A percentile compares a stretch with the other conserved stretches of the same genome.
phyloP scores from a whole-genome alignment of 2,888 invertebrate species.

The Tholera decimalis region DNA sequence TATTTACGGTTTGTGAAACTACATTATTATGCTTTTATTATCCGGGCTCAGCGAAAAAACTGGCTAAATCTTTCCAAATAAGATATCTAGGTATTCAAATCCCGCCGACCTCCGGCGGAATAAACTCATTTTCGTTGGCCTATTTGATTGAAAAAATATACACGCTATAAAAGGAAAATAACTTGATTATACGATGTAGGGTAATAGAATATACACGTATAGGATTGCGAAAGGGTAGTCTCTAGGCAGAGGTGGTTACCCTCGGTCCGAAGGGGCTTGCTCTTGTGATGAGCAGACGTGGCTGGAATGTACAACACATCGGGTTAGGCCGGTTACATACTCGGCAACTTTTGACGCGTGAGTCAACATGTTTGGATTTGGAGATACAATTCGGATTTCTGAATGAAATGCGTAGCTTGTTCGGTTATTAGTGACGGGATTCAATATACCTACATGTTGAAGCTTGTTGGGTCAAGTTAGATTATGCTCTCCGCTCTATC shows the following conservation, averaged over 20 bases:
- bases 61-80: constrained; percentile 16
- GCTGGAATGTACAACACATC: constrained; percentile 34
- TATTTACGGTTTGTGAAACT: not conserved
- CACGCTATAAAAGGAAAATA: constrained; percentile 31
- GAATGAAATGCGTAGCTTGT: constrained; percentile 3
- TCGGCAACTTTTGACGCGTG: not conserved
- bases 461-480: not conserved
- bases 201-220: constrained; percentile 45
- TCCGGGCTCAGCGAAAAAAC: not conserved
- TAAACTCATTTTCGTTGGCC: constrained; percentile 22
- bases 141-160: constrained; percentile 53
- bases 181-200: constrained; percentile 43
- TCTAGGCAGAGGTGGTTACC: constrained; percentile 4
- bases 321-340: constrained; percentile 25
- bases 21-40: not conserved
- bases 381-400: constrained; percentile 34
- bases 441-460: not conserved
- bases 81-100: constrained; percentile 34
- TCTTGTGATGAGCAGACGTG: constrained; percentile 43
- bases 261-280: constrained; percentile 15
- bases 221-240: constrained; percentile 4
- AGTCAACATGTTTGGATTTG: constrained; percentile 8
- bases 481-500: too few species aligned
- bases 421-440: not conserved
- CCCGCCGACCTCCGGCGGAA: constrained; percentile 7